Conservation (phyloP, 2,888 invertebrate species). For the Morpho helenor region DNA sequence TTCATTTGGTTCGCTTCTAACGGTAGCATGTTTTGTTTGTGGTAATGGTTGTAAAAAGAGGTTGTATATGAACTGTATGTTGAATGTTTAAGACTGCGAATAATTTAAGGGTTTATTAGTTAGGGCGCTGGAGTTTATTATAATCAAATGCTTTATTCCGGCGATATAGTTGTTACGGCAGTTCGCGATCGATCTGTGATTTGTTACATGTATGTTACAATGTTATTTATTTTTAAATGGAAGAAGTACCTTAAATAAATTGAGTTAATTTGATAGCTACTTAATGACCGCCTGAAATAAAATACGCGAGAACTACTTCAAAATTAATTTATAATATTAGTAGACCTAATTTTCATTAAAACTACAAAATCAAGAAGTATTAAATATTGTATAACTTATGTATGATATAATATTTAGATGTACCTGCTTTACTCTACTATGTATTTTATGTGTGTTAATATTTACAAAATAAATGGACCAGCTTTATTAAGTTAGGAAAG, state of each 20-base stretch:
- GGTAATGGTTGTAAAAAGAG: constrained; percentile 30
- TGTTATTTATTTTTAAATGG: constrained; percentile 53
- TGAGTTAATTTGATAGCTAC: constrained; percentile 26
- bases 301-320: not conserved
- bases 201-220: constrained; percentile 61
- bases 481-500: constrained; percentile 48
- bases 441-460: constrained; percentile 59
- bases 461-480: constrained; percentile 63
- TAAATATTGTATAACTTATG: not conserved
- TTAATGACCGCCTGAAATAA: not conserved
- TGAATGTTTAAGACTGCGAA: constrained; percentile 70
- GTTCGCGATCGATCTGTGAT: constrained; percentile 72
- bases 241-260: constrained; percentile 32
- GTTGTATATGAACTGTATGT: constrained; percentile 52
- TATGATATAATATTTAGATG: not conserved
- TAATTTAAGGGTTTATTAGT: constrained; percentile 46
- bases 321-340: constrained; percentile 3
- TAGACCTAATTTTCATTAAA: not conserved
- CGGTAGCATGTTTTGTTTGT: constrained; percentile 49
- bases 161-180: constrained; percentile 34
- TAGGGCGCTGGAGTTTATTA: constrained; percentile 25
- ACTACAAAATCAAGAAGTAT: not conserved
- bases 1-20: constrained; percentile 46
- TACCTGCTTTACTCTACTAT: constrained; percentile 38
- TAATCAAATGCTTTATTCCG: constrained; percentile 7